Percentiles rank a stretch among this genome's conserved stretches.
Conservation (phyloP, 2,888 invertebrate species). For the Cataglyphis albicans region DNA sequence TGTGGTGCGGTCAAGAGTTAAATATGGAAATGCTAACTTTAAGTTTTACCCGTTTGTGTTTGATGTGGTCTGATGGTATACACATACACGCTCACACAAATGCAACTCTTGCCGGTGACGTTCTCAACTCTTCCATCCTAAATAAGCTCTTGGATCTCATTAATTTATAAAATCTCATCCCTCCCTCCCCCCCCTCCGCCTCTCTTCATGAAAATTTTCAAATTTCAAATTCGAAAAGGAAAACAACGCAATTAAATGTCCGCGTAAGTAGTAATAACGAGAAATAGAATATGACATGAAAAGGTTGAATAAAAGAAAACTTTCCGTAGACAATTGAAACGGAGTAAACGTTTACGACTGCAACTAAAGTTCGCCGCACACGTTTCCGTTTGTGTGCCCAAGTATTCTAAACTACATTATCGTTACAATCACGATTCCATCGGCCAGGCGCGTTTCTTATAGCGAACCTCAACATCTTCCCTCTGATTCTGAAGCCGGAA, state of each 20-base stretch:
- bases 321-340: background rate
- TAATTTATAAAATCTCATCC: slow-evolving; percentile 16
- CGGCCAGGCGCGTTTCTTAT: background rate
- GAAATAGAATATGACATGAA: background rate
- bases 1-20: slow-evolving; percentile 10
- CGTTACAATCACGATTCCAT: slow-evolving; percentile 27
- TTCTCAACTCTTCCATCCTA: slow-evolving; percentile 16
- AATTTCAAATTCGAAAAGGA: background rate
- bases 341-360: background rate
- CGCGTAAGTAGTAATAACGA: background rate
- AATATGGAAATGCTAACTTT: slow-evolving; percentile 45
- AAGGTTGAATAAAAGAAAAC: background rate
- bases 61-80: slow-evolving; percentile 7
- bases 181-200: background rate
- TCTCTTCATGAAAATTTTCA: background rate
- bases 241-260: background rate
- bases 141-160: slow-evolving; percentile 9
- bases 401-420: slow-evolving; percentile 11
- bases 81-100: background rate
- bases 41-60: slow-evolving; percentile 27
- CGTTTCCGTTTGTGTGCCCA: background rate
- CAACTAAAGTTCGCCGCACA: background rate
- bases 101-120: background rate
- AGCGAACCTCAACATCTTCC: slow-evolving; percentile 1
- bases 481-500: background rate